Conservation (phyloP, 30 jellyfish, hydroid and myxozoan genomes). For the Turritopsis dohrnii region DNA sequence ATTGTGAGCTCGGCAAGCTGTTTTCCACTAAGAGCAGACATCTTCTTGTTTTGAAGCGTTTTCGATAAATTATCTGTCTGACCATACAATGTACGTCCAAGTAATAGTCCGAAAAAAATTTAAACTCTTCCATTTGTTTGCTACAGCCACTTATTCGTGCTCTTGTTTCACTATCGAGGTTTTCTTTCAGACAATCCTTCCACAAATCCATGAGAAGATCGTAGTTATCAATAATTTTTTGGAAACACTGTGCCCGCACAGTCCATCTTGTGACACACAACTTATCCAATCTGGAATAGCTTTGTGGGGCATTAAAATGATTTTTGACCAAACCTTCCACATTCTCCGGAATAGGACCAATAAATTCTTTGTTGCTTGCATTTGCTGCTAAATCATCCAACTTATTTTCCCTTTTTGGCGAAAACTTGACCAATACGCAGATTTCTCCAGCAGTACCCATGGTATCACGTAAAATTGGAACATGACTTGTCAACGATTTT, state of each 20-base stretch:
- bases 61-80: background rate
- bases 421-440: conserved; percentile 49
- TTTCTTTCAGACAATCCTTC: background rate
- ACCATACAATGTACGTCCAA: background rate
- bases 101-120: background rate
- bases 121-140: background rate
- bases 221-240: conserved; percentile 24
- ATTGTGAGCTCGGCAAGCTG: background rate
- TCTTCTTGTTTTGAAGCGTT: background rate
- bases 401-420: conserved; percentile 59
- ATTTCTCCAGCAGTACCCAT: conserved; percentile 61
- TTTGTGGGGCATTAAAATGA: no score
- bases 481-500: conserved; percentile 7
- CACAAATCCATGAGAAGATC: background rate
- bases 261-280: conserved; percentile 37
- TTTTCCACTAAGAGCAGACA: background rate
- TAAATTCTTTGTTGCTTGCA: no score
- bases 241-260: conserved; percentile 21
- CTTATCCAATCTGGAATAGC: conserved; percentile 27
- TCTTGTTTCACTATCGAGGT: background rate
- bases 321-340: no score
- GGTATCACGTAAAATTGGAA: conserved; percentile 24
- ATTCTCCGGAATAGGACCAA: no score
- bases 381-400: conserved; percentile 10
- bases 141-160: background rate